Evolutionary conservation across 2,888 invertebrate species (phyloP).

Genomic region (Rhagonycha lutea): DNA sequence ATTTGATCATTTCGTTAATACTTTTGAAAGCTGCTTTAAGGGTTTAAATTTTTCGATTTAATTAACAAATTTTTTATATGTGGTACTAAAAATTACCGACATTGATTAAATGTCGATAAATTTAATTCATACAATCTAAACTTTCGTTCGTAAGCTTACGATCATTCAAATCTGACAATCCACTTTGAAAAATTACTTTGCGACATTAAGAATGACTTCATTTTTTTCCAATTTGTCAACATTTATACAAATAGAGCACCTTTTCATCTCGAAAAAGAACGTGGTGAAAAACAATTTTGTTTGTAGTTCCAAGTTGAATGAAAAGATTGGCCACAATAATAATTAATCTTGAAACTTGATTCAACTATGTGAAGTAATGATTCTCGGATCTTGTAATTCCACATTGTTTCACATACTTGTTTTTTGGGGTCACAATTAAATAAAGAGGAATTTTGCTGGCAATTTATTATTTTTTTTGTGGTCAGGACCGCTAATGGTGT

Average conservation of each 20-base stretch:
- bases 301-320: background rate
- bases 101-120: background rate
- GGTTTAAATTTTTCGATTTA: background rate
- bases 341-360: background rate
- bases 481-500: background rate
- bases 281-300: background rate
- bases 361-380: background rate
- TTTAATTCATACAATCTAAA: background rate
- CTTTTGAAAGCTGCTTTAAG: background rate
- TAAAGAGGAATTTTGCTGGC: background rate
- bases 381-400: background rate
- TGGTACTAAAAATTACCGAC: background rate
- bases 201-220: background rate
- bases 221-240: background rate
- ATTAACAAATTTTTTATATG: background rate
- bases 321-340: background rate
- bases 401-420: background rate
- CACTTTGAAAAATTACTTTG: background rate
- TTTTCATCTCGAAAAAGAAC: background rate
- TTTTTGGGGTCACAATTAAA: background rate
- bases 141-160: background rate
- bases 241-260: background rate
- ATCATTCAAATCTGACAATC: background rate
- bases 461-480: background rate
- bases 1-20: background rate